Evolutionary conservation across 2,113 vertebrate species (phyloP).

Genomic region (Vulpes vulpes): DNA sequence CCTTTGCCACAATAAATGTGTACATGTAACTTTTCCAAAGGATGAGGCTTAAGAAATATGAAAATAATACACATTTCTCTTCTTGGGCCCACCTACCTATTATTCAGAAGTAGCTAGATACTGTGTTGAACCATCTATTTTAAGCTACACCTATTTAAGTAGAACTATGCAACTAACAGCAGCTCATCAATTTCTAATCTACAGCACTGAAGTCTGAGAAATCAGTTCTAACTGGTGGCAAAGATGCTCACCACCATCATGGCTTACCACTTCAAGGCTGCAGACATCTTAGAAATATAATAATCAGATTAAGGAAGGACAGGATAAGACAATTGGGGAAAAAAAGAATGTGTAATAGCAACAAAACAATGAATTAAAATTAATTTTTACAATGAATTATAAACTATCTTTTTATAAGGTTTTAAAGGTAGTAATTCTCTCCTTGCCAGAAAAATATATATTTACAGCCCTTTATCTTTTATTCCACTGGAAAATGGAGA

Average conservation of each 20-base stretch:
- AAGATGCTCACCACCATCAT: not conserved
- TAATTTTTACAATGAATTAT: constrained; percentile 16
- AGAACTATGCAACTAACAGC: not conserved
- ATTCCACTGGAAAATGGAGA: constrained; percentile 36
- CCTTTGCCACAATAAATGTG: not conserved
- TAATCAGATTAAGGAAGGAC: not conserved
- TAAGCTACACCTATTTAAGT: not conserved
- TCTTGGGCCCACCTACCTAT: not conserved
- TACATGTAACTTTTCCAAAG: constrained; percentile 8
- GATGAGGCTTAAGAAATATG: not conserved
- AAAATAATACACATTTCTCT: constrained; percentile 32
- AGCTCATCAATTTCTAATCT: not conserved
- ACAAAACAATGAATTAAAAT: constrained; percentile 11
- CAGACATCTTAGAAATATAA: not conserved
- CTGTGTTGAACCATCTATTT: not conserved
- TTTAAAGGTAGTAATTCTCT: constrained; percentile 19
- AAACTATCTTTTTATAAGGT: not conserved
- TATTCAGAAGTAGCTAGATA: constrained; percentile 18
- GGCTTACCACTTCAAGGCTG: not conserved
- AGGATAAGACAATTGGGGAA: not conserved
- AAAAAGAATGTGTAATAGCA: not conserved
- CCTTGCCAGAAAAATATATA: not conserved
- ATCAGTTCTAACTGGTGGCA: constrained; percentile 21
- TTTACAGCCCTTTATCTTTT: constrained; percentile 4
- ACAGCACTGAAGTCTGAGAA: not conserved